Evolutionary conservation across 1,140 invertebrate species (phyloP), one percentile per base, ranked within the genome.

Genomic region (Aradophagus sp.): DNA sequence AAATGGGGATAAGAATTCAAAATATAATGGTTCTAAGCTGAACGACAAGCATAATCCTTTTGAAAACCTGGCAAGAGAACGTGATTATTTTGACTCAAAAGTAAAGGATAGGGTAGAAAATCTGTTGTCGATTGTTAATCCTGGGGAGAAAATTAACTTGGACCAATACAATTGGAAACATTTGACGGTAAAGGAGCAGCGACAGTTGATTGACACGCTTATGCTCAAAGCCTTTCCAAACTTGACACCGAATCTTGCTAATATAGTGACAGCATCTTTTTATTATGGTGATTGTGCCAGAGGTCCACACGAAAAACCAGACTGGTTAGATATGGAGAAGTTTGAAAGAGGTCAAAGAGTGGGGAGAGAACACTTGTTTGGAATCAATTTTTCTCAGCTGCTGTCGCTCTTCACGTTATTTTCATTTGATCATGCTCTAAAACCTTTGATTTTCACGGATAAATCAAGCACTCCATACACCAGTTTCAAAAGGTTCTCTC

Each of bases 401-500:
- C 56, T 88, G 8, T 90, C 92, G 0, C 82, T 93, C 0, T 77
- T 92, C 10, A 79, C 86, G 0, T 82, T 92, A 5, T 84, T 93
- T 14, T 84, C 89, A 0, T 86, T 92, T 12, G 89, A 90, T 0
- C 87, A 89, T 2, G 89, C 91, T 29, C 70, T 93, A 0, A 84
- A 86, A 5, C 84, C 93, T 0, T 77, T 94, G 0, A 86, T 90
- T 2, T 82, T 89, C 0, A 91, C 91, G 0, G 84, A 87, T 0
- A 89, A 90, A 53, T 93, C 91, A 1, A 87, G 86, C 17, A 88
- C 87, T 2, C 80, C 87, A 0, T 86, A 86, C 12, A 88, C 86
- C 0, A 89, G 93, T 0, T 94, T 94, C 75, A 89, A 87, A 53
- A 87, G 95, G 70, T 96, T n/a, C n/a, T n/a, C n/a, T n/a, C n/a